These are phyloP conservation scores for Hydrozoanthus tunicans DNA, from an alignment of 64 coral and sea anemone genomes.

Conservation along the genomic window DNA sequence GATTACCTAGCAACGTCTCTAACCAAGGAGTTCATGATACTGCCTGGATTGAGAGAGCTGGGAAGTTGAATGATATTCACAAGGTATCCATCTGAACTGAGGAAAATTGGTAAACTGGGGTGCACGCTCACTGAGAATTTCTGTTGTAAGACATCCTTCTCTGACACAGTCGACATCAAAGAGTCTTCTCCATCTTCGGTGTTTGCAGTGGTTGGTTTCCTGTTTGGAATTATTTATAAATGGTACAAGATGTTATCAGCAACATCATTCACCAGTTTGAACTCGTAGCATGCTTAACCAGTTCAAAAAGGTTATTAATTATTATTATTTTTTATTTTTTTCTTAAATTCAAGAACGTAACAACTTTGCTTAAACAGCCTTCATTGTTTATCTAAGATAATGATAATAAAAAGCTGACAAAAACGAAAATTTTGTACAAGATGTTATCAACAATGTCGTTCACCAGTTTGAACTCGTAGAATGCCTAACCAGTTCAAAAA, in stretches of 20 bases:
- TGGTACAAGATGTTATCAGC: neutral
- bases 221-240: neutral
- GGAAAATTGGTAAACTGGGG: constrained; percentile 72
- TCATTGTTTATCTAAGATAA: too few relatives aligned
- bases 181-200: constrained; percentile 38
- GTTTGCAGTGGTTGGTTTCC: neutral
- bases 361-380: too few relatives aligned
- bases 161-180: constrained; percentile 56
- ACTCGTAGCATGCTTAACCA: neutral
- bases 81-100: constrained; percentile 94
- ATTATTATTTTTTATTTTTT: too few relatives aligned
- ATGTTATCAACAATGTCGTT: too few relatives aligned
- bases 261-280: neutral
- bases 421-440: neutral
- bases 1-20: constrained; percentile 72
- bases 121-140: constrained; percentile 85
- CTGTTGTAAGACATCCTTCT: constrained; percentile 72
- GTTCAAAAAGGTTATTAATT: neutral
- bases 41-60: constrained; percentile 60
- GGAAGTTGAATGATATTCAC: constrained; percentile 91
- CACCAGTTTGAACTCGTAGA: neutral
- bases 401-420: too few relatives aligned
- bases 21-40: constrained; percentile 78
- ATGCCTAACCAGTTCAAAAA: neutral
- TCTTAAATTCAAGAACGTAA: too few relatives aligned